Evolutionary conservation across 2,797 vertebrate species (phyloP).

Genomic region (Peromyscus nudipes): DNA sequence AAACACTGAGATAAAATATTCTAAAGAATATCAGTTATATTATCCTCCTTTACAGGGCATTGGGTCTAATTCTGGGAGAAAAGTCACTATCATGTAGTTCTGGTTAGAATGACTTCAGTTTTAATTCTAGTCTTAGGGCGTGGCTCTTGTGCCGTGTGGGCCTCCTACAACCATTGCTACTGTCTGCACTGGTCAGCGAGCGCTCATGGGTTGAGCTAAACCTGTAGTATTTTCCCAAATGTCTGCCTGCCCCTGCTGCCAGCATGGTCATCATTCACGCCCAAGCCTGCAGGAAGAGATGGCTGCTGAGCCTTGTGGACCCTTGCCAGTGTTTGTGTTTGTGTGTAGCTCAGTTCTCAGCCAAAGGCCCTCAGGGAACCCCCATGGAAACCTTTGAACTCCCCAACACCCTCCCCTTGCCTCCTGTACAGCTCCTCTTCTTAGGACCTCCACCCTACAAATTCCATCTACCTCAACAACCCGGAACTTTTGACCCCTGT

Average conservation of each 20-base stretch:
- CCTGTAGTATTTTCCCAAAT: not conserved
- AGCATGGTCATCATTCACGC: not conserved
- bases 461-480: not conserved
- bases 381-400: not conserved
- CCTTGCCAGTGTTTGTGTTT: not conserved
- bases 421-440: not conserved
- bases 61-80: slow-evolving; percentile 33
- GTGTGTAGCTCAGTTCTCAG: not conserved
- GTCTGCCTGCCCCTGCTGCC: not conserved
- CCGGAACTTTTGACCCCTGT: not conserved
- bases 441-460: not conserved
- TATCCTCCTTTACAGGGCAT: not conserved
- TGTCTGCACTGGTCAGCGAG: not conserved
- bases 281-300: not conserved
- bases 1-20: not conserved
- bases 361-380: not conserved
- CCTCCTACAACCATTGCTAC: not conserved
- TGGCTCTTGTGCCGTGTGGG: not conserved
- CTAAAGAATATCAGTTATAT: not conserved
- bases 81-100: not conserved
- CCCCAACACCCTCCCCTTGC: not conserved
- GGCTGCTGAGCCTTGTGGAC: not conserved
- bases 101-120: slow-evolving; percentile 11
- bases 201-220: not conserved
- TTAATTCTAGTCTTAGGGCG: not conserved